Evolutionary conservation across 1,140 invertebrate species (phyloP).

Genomic region (Cotesia typhae): DNA sequence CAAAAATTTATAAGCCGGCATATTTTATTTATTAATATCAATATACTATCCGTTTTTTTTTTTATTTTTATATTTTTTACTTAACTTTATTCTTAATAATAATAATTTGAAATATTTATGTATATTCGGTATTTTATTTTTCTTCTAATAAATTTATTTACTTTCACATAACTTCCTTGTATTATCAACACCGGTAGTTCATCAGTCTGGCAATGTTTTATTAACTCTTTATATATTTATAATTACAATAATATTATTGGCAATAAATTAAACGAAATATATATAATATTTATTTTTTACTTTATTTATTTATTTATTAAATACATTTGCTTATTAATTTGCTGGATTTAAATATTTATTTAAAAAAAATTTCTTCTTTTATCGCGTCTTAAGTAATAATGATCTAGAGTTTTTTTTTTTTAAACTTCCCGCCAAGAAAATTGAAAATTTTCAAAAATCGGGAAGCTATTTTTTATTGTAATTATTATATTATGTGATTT

Average conservation of each 20-base stretch:
- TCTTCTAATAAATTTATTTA: slow-evolving; percentile 22
- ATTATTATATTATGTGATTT: no score
- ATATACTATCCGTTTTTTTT: neutral
- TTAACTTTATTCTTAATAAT: no score
- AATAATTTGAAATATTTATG: no score
- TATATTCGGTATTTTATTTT: neutral
- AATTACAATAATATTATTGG: slow-evolving; percentile 4
- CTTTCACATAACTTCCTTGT: slow-evolving; percentile 33
- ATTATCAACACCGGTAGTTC: slow-evolving; percentile 20
- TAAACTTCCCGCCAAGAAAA: no score
- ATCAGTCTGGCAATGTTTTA: slow-evolving; percentile 35
- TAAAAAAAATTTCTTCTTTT: no score
- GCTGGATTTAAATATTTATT: neutral
- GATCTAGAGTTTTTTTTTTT: no score
- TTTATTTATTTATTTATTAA: neutral
- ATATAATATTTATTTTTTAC: slow-evolving; percentile 3
- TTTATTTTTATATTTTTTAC: no score
- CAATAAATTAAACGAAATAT: slow-evolving; percentile 15
- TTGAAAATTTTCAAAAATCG: no score
- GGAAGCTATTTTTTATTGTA: no score
- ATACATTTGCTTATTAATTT: neutral
- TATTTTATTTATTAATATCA: neutral
- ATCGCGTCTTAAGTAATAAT: neutral
- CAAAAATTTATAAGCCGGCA: slow-evolving; percentile 12
- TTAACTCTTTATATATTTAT: slow-evolving; percentile 21